Conservation (phyloP, 2,113 vertebrate genomes). For the Potamarius usumacintae region DNA sequence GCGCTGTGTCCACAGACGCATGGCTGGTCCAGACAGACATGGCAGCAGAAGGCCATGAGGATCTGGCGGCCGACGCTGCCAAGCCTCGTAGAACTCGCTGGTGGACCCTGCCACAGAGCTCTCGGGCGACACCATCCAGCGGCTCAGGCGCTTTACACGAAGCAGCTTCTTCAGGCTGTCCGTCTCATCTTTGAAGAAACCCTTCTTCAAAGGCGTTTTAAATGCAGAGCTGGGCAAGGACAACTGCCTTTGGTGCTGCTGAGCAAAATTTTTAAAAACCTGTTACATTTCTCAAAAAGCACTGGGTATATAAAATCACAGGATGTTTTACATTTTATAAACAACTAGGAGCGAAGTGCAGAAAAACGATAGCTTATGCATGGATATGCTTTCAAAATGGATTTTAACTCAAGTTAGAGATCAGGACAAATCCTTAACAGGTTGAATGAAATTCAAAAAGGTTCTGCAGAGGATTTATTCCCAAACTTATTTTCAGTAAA, state of each 20-base stretch:
- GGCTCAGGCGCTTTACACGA: conserved; percentile 83
- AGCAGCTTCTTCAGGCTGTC: conserved; percentile 88
- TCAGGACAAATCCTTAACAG: not conserved
- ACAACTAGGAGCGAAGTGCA: not conserved
- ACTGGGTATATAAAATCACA: not conserved
- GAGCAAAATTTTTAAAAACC: not conserved
- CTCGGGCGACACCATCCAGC: conserved; percentile 80
- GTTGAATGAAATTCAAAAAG: not conserved
- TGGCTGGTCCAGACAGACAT: conserved; percentile 75
- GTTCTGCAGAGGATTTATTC: no score
- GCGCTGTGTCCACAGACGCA: conserved; percentile 83
- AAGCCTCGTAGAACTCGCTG: conserved; percentile 80
- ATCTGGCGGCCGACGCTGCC: conserved; percentile 79
- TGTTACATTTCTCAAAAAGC: not conserved
- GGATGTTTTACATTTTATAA: not conserved
- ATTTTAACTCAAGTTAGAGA: not conserved
- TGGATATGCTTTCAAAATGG: not conserved
- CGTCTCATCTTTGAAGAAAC: conserved; percentile 87
- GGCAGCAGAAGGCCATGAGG: conserved; percentile 83
- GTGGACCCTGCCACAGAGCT: conserved; percentile 50
- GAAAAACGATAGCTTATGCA: not conserved
- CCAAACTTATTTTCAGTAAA: no score
- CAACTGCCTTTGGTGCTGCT: conserved; percentile 84
- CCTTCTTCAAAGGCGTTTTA: conserved; percentile 79
- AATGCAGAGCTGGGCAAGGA: conserved; percentile 80